phyloP scores from a whole-genome alignment of 2,113 vertebrate species.

The Athene noctua region DNA sequence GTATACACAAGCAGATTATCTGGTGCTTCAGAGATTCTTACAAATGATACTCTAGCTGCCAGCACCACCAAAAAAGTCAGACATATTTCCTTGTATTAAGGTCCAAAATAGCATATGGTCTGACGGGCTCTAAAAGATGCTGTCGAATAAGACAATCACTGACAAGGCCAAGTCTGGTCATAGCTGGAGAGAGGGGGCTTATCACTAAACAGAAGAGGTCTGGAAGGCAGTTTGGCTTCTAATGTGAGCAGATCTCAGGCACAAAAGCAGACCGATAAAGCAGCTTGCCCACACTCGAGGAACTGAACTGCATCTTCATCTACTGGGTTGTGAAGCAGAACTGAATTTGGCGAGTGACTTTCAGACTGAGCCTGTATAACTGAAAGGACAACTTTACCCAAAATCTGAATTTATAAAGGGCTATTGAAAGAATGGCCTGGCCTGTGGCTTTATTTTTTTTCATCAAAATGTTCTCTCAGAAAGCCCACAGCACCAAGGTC shows the following conservation, averaged over 20 bases:
- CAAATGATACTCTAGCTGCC: neutral
- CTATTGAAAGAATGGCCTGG: neutral
- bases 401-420: neutral
- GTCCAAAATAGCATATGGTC: neutral
- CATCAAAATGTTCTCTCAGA: neutral
- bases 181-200: neutral
- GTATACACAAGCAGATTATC: neutral
- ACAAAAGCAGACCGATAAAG: neutral
- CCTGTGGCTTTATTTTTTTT: neutral
- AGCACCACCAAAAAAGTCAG: neutral
- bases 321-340: neutral
- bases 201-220: neutral
- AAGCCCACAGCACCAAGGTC: neutral
- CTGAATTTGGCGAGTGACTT: neutral
- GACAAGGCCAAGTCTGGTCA: neutral
- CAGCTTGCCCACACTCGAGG: fast-evolving
- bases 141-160: neutral
- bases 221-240: neutral
- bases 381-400: neutral
- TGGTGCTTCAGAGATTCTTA: neutral
- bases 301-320: neutral
- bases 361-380: neutral
- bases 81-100: neutral
- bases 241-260: neutral
- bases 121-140: neutral